Evolutionary conservation across 2,888 invertebrate species (phyloP).

Genomic region (Aradus depressus): DNA sequence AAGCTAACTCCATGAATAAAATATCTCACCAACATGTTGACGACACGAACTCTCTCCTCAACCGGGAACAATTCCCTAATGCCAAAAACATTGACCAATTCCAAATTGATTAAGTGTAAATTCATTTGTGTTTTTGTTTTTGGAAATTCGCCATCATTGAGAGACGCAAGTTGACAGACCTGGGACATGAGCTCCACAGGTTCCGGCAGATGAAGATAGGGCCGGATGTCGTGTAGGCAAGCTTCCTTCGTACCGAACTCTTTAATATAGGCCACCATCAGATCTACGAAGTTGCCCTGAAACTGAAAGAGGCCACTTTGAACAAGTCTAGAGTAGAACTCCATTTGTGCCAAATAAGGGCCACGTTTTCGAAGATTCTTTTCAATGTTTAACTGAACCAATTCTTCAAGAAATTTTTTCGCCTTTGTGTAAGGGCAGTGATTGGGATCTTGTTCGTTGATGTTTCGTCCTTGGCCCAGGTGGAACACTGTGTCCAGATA

Average conservation of each 20-base stretch:
- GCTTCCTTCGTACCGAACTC: conserved; percentile 79
- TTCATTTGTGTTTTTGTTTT: conserved; percentile 21
- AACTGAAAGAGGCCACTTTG: conserved; percentile 42
- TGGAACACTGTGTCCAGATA: conserved; percentile 24
- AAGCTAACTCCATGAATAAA: conserved; percentile 12
- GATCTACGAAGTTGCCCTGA: conserved; percentile 46
- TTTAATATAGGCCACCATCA: conserved; percentile 65
- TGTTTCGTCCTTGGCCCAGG: conserved; percentile 8
- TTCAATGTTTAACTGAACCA: conserved; percentile 51
- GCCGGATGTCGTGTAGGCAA: conserved; percentile 69
- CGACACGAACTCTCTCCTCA: conserved; percentile 2
- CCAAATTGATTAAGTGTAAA: conserved; percentile 11
- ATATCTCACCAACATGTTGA: conserved; percentile 6
- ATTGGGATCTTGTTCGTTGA: conserved; percentile 15
- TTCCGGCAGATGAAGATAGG: conserved; percentile 53
- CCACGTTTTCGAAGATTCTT: conserved; percentile 47
- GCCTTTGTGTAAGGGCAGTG: conserved; percentile 17
- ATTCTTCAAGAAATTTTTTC: conserved; percentile 55
- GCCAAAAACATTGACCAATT: conserved; percentile 13
- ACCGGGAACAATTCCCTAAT: not conserved
- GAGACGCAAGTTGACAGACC: conserved; percentile 11
- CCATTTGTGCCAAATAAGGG: conserved; percentile 72
- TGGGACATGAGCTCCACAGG: conserved; percentile 8
- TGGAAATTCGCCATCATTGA: conserved; percentile 22
- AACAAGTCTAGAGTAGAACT: conserved; percentile 53